Base-by-base conservation (phyloP, 1,140 invertebrate genomes). In the Euura lappo region DNA sequence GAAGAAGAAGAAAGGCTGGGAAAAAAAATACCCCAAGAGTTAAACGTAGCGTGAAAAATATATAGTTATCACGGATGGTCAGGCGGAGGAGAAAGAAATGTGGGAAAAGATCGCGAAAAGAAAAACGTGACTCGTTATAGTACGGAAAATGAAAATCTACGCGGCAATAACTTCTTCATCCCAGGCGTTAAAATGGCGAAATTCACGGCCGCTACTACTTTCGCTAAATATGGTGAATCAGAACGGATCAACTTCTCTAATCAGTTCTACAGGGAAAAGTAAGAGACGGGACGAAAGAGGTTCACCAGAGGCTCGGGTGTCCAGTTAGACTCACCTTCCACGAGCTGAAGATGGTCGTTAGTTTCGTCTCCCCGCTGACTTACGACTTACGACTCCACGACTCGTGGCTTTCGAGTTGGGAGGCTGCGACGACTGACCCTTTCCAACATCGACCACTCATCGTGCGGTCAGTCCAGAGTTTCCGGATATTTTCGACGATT, bases 1-100 rank as follows among this genome's bases (percentile, higher is more conserved):
- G 28, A 28, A 28, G 28, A 28, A 28, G 28, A 28, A 28, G 28
- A 28, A 28, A 28, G 28, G 28, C 28, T 28, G 28, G 28, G 51
- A 0, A 60, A 60, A 60, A 60, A 6, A 3, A 3, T 11, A 60
- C 51, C 13, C 51, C 8, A 3, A 60, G 51, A 60, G 51, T 60
- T 60, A 11, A 51, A 60, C 51, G 51, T 60, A 60, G 51, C 51
- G 51, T 60, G 13, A 60, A 60, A 60, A 60, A 60, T n/a, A n/a
- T 60, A 60, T 60, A 60, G 51, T 60, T 60, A 11, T 3, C 51
- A 6, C 51, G 51, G 51, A 60, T 60, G 51, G 8, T 11, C 51
- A 60, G 51, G 10, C 51, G 51, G 13, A 60, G 8, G 51, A 4
- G 51, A 11, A n/a, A n/a, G 51, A 60, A 6, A 5, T 8, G 51